Evolutionary conservation across 1,140 invertebrate species (phyloP).

Genomic region (Cydia pomonella): DNA sequence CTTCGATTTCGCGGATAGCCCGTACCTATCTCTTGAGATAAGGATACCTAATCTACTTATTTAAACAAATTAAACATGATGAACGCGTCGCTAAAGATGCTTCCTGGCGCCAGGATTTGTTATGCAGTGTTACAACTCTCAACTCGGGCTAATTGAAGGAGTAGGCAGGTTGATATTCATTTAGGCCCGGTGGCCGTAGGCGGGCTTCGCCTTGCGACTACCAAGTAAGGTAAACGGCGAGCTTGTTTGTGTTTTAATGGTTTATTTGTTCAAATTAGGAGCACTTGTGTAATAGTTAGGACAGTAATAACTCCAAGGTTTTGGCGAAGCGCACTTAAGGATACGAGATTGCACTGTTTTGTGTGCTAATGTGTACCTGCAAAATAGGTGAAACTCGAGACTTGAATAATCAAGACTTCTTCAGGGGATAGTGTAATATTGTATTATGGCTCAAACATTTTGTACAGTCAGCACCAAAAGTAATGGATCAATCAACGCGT

Average conservation of each 20-base stretch:
- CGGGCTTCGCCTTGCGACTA: conserved; percentile 50
- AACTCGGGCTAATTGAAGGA: conserved; percentile 54
- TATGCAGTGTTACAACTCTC: conserved; percentile 6
- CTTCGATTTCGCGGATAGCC: no score
- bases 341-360: neutral
- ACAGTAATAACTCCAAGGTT: conserved; percentile 17
- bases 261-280: conserved; percentile 54
- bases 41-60: neutral
- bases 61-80: neutral
- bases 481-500: no score
- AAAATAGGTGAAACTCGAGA: no score
- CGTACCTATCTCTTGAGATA: no score
- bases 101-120: conserved; percentile 19
- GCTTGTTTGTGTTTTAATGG: conserved; percentile 52
- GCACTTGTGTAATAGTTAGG: conserved; percentile 50
- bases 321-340: neutral
- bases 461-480: no score
- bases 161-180: conserved; percentile 67
- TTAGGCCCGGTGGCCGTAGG: conserved; percentile 43
- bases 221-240: conserved; percentile 60
- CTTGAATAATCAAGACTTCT: no score
- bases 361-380: no score
- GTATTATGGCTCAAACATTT: no score
- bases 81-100: neutral
- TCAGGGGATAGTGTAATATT: no score